Base-by-base conservation (phyloP, 2,797 vertebrate genomes). In the Aplochiton taeniatus region DNA sequence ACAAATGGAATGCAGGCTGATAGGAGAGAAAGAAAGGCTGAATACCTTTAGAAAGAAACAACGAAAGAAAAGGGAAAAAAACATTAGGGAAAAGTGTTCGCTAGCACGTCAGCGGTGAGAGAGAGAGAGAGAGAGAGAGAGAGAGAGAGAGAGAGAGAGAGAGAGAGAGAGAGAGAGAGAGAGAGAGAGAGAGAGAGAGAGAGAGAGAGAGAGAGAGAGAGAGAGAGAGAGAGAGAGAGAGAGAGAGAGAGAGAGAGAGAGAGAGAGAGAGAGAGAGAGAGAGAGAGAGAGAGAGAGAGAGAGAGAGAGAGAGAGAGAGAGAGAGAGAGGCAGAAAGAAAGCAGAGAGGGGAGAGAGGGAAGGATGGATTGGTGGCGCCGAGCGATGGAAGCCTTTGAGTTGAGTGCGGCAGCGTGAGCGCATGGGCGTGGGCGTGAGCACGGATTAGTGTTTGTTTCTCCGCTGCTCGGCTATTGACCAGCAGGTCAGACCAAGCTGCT, bases 371-470 rank as follows among this genome's bases (percentile, higher is more conserved):
- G 44, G 12, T 9, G 19, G 12, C 19, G 44, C 8, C 20, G 11
- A n/a, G 8, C 11, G 63, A 47, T 65, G 16, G 18, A 19, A 53
- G 51, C 20, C 9, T 61, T 61, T 18, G 58, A 62, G 6, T n/a
- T 19, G 9, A 9, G 44, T 20, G 16, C 31, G 2, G 44, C 20
- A 44, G 41, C 44, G 50, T 46, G 11, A 45, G 41, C 10, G 41
- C 14, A 54, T 58, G 67, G 61, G 61, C 13, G 61, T 14, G 16
- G 11, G 45, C 8, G 14, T 42, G 54, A 18, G 48, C n/a, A 31
- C 43, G 56, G 54, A 20, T 47, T 51, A 58, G 63, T 58, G 60
- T 69, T 69, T 69, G 54, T 69, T 63, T 58, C 46, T 48, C n/a
- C 49, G n/a, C 53, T 18, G 31, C 16, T 7, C 55, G 11, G 48